Evolutionary conservation across 2,888 invertebrate species (phyloP).

Genomic region (Pachliopta kotzebuea): DNA sequence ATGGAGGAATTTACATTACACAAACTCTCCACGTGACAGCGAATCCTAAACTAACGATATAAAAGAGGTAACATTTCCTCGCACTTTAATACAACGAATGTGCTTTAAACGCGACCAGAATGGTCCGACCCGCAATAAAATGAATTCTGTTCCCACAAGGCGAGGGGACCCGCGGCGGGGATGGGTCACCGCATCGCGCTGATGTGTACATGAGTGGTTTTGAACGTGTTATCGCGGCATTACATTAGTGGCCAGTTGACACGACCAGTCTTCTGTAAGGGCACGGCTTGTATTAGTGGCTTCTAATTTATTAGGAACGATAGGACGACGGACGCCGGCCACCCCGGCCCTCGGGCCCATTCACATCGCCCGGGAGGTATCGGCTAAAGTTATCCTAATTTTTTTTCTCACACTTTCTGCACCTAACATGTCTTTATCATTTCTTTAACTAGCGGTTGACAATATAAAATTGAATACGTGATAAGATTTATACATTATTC

Average conservation of each 20-base stretch:
- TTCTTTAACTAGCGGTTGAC: neutral
- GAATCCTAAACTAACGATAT: conserved; percentile 67
- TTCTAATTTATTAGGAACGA: conserved; percentile 79
- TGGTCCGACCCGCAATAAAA: conserved; percentile 33
- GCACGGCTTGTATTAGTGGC: conserved; percentile 76
- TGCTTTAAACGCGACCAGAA: conserved; percentile 37
- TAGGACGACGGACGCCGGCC: conserved; percentile 77
- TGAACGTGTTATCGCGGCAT: conserved; percentile 73
- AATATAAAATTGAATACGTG: neutral
- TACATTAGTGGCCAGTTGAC: conserved; percentile 77
- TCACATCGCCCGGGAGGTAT: conserved; percentile 59
- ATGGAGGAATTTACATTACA: conserved; percentile 65
- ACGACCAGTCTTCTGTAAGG: conserved; percentile 77
- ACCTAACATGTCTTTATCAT: neutral
- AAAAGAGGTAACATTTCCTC: conserved; percentile 62
- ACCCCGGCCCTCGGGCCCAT: conserved; percentile 72
- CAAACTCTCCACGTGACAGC: conserved; percentile 58
- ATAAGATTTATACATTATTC: neutral
- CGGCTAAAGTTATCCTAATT: conserved; percentile 36
- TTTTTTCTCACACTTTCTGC: neutral
- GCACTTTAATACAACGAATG: conserved; percentile 58
- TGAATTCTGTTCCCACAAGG: conserved; percentile 33
- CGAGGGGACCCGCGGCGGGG: conserved; percentile 25
- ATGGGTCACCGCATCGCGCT: conserved; percentile 46
- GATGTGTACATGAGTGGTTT: conserved; percentile 61